Percentiles rank a stretch among this genome's conserved stretches.
These are phyloP conservation scores for Zhuqinia jingwanae DNA, from an alignment of 2,888 invertebrate genomes.

Conservation along the genomic window DNA sequence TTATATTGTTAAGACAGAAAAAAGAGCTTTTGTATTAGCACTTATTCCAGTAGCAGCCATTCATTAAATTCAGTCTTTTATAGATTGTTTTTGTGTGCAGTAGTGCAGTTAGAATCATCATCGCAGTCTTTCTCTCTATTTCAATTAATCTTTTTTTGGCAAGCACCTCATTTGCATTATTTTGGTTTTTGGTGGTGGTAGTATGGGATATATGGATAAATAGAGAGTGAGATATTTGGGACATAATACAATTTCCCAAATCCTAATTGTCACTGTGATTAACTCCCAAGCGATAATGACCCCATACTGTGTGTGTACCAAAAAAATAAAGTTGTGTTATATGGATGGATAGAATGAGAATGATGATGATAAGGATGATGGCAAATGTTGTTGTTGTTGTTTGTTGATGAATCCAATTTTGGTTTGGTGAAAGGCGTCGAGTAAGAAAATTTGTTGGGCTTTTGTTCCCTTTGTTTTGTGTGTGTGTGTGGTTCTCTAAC, in stretches of 20 bases:
- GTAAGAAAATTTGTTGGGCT: neutral
- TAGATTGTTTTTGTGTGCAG: slow-evolving; percentile 1
- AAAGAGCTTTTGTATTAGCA: neutral
- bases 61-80: slow-evolving; percentile 37
- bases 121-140: neutral
- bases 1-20: slow-evolving; percentile 1
- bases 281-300: slow-evolving; percentile 64
- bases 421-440: slow-evolving; percentile 22
- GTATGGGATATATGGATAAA: neutral
- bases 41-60: neutral
- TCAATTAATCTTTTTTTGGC: slow-evolving; percentile 23
- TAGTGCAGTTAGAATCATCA: too few relatives aligned
- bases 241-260: slow-evolving; percentile 48
- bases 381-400: neutral
- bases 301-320: slow-evolving; percentile 62
- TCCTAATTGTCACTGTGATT: slow-evolving; percentile 67
- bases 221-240: neutral
- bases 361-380: neutral
- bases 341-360: neutral
- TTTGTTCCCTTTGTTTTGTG: neutral
- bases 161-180: slow-evolving; percentile 46
- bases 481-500: neutral
- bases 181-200: slow-evolving; percentile 35
- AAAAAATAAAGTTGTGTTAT: too few relatives aligned
- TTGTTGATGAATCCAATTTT: slow-evolving; percentile 15